phyloP scores from a whole-genome alignment of 2,113 vertebrate genomes.

The Pangasianodon gigas region DNA sequence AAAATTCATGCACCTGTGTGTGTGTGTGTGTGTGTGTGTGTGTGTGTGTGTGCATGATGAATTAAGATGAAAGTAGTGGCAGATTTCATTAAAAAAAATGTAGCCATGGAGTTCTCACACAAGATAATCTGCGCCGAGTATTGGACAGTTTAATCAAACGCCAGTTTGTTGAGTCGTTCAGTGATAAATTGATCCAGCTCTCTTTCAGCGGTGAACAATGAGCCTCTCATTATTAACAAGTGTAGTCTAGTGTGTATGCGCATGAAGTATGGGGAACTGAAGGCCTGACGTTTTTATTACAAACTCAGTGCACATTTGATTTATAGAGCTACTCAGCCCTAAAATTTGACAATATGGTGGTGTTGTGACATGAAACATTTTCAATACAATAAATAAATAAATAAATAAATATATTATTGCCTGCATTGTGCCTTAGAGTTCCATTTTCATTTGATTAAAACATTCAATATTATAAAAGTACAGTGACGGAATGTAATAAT shows the following conservation, averaged over 20 bases:
- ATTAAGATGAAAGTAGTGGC: constrained; percentile 12
- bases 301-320: neutral
- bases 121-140: neutral
- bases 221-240: constrained; percentile 12
- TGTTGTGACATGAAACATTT: neutral
- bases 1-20: constrained; percentile 4
- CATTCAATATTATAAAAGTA: neutral
- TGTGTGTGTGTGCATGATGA: neutral
- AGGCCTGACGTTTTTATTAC: neutral
- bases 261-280: neutral
- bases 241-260: neutral
- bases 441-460: neutral
- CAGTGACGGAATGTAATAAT: neutral
- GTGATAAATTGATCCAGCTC: constrained; percentile 48
- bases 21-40: neutral
- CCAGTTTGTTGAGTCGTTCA: constrained; percentile 43
- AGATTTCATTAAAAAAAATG: constrained; percentile 3
- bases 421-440: neutral
- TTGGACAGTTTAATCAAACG: constrained; percentile 51
- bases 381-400: neutral
- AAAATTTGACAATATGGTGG: neutral
- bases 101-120: constrained; percentile 1
- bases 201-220: constrained; percentile 4
- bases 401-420: neutral
- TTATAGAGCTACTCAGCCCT: neutral